A percentile compares a stretch with the other conserved stretches of the same genome.
These are phyloP conservation scores for Aphidius gifuensis DNA, from an alignment of 1,140 invertebrate species.

Conservation along the genomic window DNA sequence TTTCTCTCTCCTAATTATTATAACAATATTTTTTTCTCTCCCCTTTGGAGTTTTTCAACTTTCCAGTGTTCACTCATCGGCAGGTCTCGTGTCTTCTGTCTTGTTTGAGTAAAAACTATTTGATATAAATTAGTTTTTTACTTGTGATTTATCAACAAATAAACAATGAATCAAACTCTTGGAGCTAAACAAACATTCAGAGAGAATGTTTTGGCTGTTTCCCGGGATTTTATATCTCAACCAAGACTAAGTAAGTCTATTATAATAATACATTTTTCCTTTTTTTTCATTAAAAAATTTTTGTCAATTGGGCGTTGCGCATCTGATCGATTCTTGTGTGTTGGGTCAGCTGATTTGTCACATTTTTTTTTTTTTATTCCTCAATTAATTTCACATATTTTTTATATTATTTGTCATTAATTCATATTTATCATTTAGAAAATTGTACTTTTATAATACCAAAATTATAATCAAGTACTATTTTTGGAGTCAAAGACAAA, in stretches of 20 bases:
- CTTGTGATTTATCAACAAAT: constrained; percentile 14
- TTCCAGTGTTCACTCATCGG: too few relatives aligned
- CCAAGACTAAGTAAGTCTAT: constrained; percentile 90
- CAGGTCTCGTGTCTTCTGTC: too few relatives aligned
- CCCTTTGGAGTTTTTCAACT: too few relatives aligned
- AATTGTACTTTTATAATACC: not conserved
- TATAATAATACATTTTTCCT: too few relatives aligned
- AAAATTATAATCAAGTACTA: not conserved
- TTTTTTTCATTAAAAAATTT: constrained; percentile 2
- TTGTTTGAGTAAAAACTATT: too few relatives aligned
- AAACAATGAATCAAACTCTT: constrained; percentile 38
- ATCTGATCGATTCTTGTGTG: constrained; percentile 42
- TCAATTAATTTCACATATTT: not conserved
- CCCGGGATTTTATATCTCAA: constrained; percentile 95
- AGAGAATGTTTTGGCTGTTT: constrained; percentile 88
- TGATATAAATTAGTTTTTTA: constrained; percentile 7
- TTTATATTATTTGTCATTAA: not conserved
- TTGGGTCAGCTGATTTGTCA: constrained; percentile 46
- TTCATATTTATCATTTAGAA: too few relatives aligned
- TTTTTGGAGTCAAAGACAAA: not conserved
- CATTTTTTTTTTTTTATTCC: constrained; percentile 14
- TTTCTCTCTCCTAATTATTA: too few relatives aligned
- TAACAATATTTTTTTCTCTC: too few relatives aligned
- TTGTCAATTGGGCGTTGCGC: constrained; percentile 42
- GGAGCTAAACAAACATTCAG: constrained; percentile 59